Evolutionary conservation across 2,113 vertebrate species (phyloP).

Genomic region (Fulica atra): DNA sequence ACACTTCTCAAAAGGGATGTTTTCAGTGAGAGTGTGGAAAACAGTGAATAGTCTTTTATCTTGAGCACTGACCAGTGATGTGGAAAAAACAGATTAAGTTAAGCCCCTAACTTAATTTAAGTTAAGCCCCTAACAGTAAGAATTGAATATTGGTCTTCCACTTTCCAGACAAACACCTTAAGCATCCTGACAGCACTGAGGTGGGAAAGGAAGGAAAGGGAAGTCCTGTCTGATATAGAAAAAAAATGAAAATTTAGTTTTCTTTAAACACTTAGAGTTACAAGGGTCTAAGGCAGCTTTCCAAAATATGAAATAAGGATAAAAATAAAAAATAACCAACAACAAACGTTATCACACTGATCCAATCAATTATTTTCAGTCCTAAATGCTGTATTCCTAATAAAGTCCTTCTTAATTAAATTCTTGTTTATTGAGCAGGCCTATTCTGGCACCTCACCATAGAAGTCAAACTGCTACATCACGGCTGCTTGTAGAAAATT

Average conservation of each 20-base stretch:
- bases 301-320: neutral
- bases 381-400: neutral
- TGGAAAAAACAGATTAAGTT: constrained; percentile 10
- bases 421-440: neutral
- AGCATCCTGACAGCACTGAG: neutral
- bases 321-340: neutral
- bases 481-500: neutral
- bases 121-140: neutral
- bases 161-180: neutral
- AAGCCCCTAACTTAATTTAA: neutral
- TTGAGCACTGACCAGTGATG: neutral
- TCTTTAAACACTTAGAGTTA: neutral
- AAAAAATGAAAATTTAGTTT: neutral
- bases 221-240: neutral
- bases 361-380: neutral
- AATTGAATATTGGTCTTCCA: neutral
- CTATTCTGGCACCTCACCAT: neutral
- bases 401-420: neutral
- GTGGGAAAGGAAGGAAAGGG: neutral
- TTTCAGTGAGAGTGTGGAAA: neutral
- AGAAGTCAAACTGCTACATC: neutral
- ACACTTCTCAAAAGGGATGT: neutral
- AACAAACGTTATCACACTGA: neutral
- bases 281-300: neutral
- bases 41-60: neutral